A percentile compares a stretch with the other conserved stretches of the same genome.
These are phyloP conservation scores for Steatornis caripensis DNA, from an alignment of 2,113 vertebrate species.

Conservation along the genomic window DNA sequence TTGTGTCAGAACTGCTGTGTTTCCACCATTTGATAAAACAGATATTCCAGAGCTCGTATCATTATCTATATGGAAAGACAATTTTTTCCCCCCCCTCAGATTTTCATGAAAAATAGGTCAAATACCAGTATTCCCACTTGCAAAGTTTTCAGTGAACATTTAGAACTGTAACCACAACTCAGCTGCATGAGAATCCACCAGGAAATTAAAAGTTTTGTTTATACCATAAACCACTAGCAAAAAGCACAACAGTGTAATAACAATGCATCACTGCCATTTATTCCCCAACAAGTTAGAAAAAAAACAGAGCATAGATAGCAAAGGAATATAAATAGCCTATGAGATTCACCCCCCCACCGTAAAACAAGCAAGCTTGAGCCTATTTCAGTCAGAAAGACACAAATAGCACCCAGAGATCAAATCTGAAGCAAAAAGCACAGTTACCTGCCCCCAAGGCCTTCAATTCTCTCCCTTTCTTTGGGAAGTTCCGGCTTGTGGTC, in stretches of 20 bases:
- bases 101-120: neutral
- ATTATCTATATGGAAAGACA: neutral
- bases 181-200: neutral
- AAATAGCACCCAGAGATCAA: neutral
- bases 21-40: neutral
- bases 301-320: neutral
- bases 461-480: constrained; percentile 93
- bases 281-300: neutral
- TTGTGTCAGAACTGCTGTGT: neutral
- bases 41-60: neutral
- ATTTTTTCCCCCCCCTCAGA: neutral
- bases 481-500: constrained; percentile 98
- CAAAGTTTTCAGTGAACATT: neutral
- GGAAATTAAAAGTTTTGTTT: neutral
- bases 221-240: neutral
- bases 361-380: neutral
- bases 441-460: constrained; percentile 95
- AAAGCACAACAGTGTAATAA: neutral
- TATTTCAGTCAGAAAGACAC: neutral
- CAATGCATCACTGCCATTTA: neutral
- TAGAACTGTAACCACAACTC: neutral
- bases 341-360: neutral
- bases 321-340: neutral
- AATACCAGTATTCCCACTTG: neutral
- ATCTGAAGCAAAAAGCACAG: neutral